Evolutionary conservation across 2,888 invertebrate species (phyloP).

Genomic region (Ischnura elegans): DNA sequence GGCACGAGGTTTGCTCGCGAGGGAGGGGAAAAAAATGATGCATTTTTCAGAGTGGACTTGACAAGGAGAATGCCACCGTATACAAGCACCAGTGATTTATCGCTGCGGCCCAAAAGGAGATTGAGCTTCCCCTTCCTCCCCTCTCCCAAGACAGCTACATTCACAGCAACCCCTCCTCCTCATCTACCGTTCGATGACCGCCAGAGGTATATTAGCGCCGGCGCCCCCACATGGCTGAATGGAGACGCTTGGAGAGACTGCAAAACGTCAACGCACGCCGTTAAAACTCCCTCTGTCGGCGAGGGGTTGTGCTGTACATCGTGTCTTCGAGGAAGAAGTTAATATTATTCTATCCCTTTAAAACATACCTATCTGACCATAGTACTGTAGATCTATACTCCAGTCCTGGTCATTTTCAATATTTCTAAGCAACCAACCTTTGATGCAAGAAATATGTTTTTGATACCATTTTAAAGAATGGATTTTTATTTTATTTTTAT

Average conservation of each 20-base stretch:
- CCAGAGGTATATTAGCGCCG: neutral
- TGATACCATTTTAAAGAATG: too few species aligned
- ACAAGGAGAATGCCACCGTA: neutral
- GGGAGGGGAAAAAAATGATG: neutral
- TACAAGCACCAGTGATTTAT: slow-evolving; percentile 17
- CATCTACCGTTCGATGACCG: slow-evolving; percentile 6
- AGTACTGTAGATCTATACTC: too few species aligned
- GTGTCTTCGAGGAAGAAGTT: too few species aligned
- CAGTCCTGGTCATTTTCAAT: too few species aligned
- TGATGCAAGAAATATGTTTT: too few species aligned
- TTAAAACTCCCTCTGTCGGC: too few species aligned
- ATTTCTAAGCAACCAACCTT: too few species aligned
- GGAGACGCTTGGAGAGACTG: neutral
- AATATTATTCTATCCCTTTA: too few species aligned
- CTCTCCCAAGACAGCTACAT: neutral
- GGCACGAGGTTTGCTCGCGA: neutral
- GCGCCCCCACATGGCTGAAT: neutral
- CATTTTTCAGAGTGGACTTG: slow-evolving; percentile 1
- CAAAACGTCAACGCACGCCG: too few species aligned
- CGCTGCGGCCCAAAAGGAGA: neutral
- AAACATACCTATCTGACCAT: too few species aligned
- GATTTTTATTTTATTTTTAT: too few species aligned
- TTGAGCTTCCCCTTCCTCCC: neutral
- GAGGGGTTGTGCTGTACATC: too few species aligned
- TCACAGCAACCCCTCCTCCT: neutral